Base-by-base conservation (phyloP, 2,888 invertebrate species). In the Noctua pronuba region DNA sequence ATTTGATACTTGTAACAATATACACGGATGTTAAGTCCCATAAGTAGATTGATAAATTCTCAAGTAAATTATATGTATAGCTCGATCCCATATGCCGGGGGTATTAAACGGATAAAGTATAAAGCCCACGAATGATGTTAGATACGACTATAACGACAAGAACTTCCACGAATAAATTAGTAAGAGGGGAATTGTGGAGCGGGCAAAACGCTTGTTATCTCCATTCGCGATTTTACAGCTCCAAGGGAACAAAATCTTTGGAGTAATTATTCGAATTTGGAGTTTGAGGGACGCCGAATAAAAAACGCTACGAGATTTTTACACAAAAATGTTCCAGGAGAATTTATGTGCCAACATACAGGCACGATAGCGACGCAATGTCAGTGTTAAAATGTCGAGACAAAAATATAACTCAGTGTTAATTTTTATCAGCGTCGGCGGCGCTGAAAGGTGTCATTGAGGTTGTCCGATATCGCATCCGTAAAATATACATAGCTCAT, bases 161-260 rank as follows among this genome's bases (percentile, higher is more conserved):
- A 94, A 95, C 92, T 95, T 94, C 88, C 85, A 89, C 90, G 93
- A 94, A 95, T 95, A 95, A 95, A 95, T 95, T 95, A 94, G 91
- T 90, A 87, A 87, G 83, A 83, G 90, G 92, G 92, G 89, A 90
- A 92, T 88, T 88, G 88, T 89, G 90, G 90, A 92, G 91, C 90
- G 86, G 91, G 91, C 92, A 92, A 92, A 92, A 91, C 89, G 92
- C 89, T 90, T 93, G 92, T 93, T 94, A 94, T 94, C 94, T 93
- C 86, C 89, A 88, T 92, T 93, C 92, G 91, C 92, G 91, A 93
- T 94, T 94, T 93, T 92, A 92, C 91, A 92, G 91, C 92, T 92
- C 87, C 88, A 86, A 88, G 83, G 85, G 91, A 92, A 91, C 91
- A 90, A 89, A 93, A 92, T 92, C 92, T 92, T 92, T 88, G 85